Conservation (phyloP, 2,113 vertebrate genomes). For the Sebastes schlegelii region DNA sequence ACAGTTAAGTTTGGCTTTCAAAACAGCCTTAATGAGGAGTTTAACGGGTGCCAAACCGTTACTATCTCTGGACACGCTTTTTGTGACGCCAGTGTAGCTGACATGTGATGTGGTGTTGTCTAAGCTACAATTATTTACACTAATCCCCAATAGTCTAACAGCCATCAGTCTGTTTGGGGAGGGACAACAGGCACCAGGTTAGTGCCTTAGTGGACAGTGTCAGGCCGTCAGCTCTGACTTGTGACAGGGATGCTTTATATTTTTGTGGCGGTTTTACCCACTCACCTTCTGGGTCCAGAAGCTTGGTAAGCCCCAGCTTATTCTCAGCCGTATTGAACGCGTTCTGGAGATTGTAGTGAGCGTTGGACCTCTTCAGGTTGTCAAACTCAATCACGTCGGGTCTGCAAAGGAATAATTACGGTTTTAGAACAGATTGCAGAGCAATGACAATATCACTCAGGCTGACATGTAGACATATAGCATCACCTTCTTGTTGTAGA, state of each 20-base stretch:
- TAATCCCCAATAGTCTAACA: slow-evolving; percentile 45
- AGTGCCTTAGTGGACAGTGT: slow-evolving; percentile 17
- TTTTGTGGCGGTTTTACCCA: slow-evolving; percentile 22
- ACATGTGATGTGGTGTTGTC: slow-evolving; percentile 39
- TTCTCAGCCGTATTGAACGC: slow-evolving; percentile 94
- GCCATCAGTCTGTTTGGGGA: slow-evolving; percentile 24
- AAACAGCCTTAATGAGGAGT: background rate
- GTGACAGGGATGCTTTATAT: slow-evolving; percentile 12
- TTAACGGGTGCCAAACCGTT: background rate
- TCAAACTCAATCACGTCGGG: slow-evolving; percentile 93
- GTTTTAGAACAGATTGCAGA: slow-evolving; percentile 26
- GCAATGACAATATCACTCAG: background rate
- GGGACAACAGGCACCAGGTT: slow-evolving; percentile 7
- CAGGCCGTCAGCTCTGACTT: slow-evolving; percentile 10
- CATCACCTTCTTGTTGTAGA: background rate
- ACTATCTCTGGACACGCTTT: slow-evolving; percentile 13
- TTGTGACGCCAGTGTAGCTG: slow-evolving; percentile 21
- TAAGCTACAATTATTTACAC: slow-evolving; percentile 40
- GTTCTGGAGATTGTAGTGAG: slow-evolving; percentile 95
- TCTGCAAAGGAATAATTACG: slow-evolving; percentile 74
- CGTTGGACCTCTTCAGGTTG: slow-evolving; percentile 91
- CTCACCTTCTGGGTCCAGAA: slow-evolving; percentile 94
- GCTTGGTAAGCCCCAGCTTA: slow-evolving; percentile 92
- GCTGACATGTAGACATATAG: background rate
- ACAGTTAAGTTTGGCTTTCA: background rate